Base-by-base conservation (phyloP, 2,888 invertebrate genomes). In the Rhingia campestris region DNA sequence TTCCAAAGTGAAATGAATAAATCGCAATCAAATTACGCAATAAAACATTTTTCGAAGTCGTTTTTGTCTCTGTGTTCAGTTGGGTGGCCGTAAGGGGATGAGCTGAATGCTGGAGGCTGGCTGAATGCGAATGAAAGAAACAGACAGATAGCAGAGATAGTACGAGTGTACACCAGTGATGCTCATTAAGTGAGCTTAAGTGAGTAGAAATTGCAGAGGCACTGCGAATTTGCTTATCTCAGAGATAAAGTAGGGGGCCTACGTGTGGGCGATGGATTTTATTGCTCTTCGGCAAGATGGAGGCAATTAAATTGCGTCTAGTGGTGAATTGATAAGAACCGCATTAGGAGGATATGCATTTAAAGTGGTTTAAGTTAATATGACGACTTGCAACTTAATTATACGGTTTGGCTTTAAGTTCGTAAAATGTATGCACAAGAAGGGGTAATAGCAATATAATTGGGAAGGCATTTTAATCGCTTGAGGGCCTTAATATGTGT, bases 1-100 rank as follows among this genome's bases (percentile, higher is more conserved):
- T 82, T 82, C 73, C 67, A 79, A 79, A 82, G 82, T 69, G 82
- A 79, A 82, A 82, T 82, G 82, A 82, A 82, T 82, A 82, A 82
- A 82, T 79, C 73, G 82, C 73, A 82, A 82, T 82, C 79, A 82
- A 82, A 82, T 82, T 82, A 82, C 77, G 73, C 73, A 82, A 79
- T 82, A 82, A 82, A 82, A 74, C 82, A 82, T 82, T 82, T 82
- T 82, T 69, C 49, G 56, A 63, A 56, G 59, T 61, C 64, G 64
- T 81, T 66, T 70, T 61, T 53, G 63, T 75, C 45, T 59, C 58
- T 61, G 35, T 47, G 45, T 49, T 30, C 53, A 32, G 9, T 9
- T 54, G 10, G 35, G 3, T 12, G 14, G 22, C 22, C 22, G 22
- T 2, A 22, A 2, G 22, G 22, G 33, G 10, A 7, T 6, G 39